Base-by-base conservation (phyloP, 1,140 invertebrate species). In the Cheumatopsyche charites region DNA sequence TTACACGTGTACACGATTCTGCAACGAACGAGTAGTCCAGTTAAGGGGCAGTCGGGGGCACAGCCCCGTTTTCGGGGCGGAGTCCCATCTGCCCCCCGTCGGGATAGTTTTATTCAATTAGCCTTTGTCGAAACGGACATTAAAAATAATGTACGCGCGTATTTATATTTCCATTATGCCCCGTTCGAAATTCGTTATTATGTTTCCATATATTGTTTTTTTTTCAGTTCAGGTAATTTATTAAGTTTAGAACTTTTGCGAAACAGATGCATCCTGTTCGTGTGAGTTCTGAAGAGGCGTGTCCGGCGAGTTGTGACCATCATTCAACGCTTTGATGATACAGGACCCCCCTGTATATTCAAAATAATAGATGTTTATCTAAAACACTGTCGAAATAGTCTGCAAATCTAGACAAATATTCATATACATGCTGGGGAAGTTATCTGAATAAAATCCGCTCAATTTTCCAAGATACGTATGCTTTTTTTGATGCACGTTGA, bases 101-200 rank as follows among this genome's bases (percentile, higher is more conserved):
- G 68, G 17, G 49, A 70, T 26, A 52, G 29, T 26, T 70, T 70
- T 70, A 70, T 70, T 70, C 68, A 70, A 70, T 70, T 70, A 70
- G 68, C 68, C 55, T 68, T 68, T 41, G 23, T 9, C 25, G 17
- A 45, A 68, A 67, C 21, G 55, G 55, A 58, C 55, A 58, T 58
- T 58, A 58, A 58, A 58, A 58, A 58, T 58, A 58, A 67, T 47
- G 25, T 36, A 17, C 61, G 15, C 42, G 42, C 42, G 17, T 65
- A 26, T 47, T 45, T 47, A 67, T 41, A 67, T 67, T 47, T 67
- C 47, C 42, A 47, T 49, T 45, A 47, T 45, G 26, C 47, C 4
- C 17, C 21, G 47, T 67, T 65, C 29, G 17, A 65, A 41, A 65
- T 65, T 12, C 19, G 21, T 26, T 65, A 61, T 61, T 5, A 6